phyloP scores from a whole-genome alignment of 2,113 vertebrate species.

The Malurus melanocephalus region DNA sequence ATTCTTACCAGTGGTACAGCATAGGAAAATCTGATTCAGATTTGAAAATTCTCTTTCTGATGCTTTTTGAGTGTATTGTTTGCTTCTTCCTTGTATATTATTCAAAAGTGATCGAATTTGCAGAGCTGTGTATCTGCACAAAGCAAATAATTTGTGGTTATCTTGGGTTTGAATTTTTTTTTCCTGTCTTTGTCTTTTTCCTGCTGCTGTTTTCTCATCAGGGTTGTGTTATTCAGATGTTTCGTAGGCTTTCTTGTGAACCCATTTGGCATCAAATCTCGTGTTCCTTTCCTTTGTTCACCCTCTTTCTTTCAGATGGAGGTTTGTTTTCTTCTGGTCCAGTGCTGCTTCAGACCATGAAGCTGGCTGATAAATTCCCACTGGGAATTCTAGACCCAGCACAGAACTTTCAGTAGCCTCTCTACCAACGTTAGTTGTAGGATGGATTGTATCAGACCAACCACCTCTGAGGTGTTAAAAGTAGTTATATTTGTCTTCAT shows the following conservation, averaged over 20 bases:
- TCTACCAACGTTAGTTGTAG: not conserved
- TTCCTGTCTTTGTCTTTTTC: constrained; percentile 1
- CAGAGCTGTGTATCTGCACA: not conserved
- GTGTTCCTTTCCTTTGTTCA: not conserved
- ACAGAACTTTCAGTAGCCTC: not conserved
- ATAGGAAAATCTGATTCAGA: not conserved
- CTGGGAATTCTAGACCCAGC: not conserved
- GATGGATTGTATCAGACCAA: not conserved
- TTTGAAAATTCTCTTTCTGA: not conserved
- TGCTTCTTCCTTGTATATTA: not conserved
- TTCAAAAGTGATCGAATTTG: not conserved
- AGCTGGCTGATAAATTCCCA: not conserved
- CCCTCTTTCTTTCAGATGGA: not conserved
- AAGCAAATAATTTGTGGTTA: constrained; percentile 34
- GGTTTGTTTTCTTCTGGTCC: not conserved
- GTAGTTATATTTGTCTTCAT: not conserved
- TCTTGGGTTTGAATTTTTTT: constrained; percentile 13
- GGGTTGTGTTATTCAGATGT: not conserved
- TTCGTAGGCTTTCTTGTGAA: not conserved
- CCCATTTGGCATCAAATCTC: constrained; percentile 16
- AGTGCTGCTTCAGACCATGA: not conserved
- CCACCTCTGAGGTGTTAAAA: not conserved
- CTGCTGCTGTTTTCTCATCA: not conserved
- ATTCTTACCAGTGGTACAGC: not conserved
- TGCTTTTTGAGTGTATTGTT: not conserved